Evolutionary conservation across 2,113 vertebrate genomes (phyloP), one percentile per base, ranked within the genome.

Genomic region (Sula dactylatra): DNA sequence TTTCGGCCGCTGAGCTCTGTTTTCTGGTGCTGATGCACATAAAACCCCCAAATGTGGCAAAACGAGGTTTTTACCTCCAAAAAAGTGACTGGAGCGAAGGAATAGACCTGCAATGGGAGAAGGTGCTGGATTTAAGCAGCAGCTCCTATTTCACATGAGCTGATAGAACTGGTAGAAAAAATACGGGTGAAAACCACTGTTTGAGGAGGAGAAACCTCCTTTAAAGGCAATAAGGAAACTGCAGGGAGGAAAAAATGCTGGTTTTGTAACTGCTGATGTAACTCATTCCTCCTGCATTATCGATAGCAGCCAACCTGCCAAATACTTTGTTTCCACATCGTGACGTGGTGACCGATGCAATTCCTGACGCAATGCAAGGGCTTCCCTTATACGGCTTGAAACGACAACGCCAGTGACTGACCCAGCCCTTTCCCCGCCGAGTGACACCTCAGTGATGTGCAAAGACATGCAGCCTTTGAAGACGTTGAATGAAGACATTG

Each of bases 161-260:
- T 16, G 25, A 5, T 2, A 40, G 64, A 34, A 65, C 12, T 5
- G 6, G 18, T 11, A 29, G 69, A 56, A 56, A 22, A 65, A 13
- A 25, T 1, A 61, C 0, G 0, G 26, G 31, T 20, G 34, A 3
- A 12, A 62, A 8, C 2, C 6, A 1, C 6, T 3, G 6, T 25
- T 21, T 20, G 6, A 45, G 73, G 50, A 54, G 52, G 52, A 72
- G 61, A 87, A 71, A 71, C 1, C 19, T 83, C 83, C 71, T 93
- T 31, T 17, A 22, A 36, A 85, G 90, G 94, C 47, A 38, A 40
- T 0, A 27, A 61, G 27, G 21, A n/a, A 86, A 42, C 62, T 13
- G 71, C n/a, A 24, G 56, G n/a, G 69, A 74, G 72, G 66, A n/a
- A 55, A 25, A 40, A 18, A 4, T 5, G 55, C 44, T 10, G 61